Percentiles rank a stretch among this genome's conserved stretches.
Evolutionary conservation across 2,888 invertebrate species (phyloP).

Genomic region (Scaptomyza parva): DNA sequence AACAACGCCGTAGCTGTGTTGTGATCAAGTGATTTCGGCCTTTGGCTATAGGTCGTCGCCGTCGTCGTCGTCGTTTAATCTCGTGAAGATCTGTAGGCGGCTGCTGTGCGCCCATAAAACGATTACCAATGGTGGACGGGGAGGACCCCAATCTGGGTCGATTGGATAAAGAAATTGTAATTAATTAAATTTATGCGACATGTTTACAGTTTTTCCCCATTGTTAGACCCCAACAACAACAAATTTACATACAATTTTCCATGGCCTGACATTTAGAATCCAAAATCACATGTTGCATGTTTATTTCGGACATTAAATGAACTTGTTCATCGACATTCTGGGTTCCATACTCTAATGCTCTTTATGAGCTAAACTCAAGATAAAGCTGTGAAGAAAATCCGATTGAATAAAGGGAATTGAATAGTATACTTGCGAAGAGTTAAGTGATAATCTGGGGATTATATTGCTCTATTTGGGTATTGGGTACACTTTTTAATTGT

Average conservation of each 20-base stretch:
- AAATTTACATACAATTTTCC: slow-evolving; percentile 71
- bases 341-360: slow-evolving; percentile 48
- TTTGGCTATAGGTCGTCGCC: slow-evolving; percentile 42
- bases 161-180: slow-evolving; percentile 79
- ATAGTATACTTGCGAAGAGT: slow-evolving; percentile 5
- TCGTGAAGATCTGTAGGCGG: slow-evolving; percentile 70
- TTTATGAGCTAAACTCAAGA: slow-evolving; percentile 34
- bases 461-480: background rate
- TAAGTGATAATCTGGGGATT: slow-evolving; percentile 21
- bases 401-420: background rate
- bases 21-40: slow-evolving; percentile 71
- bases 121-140: slow-evolving; percentile 44
- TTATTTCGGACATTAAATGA: slow-evolving; percentile 58
- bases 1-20: slow-evolving; percentile 45
- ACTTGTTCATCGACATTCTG: slow-evolving; percentile 49
- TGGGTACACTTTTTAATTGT: background rate
- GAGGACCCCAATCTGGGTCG: slow-evolving; percentile 59
- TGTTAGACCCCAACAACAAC: slow-evolving; percentile 56
- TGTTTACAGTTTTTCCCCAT: slow-evolving; percentile 76
- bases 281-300: slow-evolving; percentile 70
- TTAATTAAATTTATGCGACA: slow-evolving; percentile 79
- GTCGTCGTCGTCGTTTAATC: slow-evolving; percentile 43
- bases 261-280: slow-evolving; percentile 42
- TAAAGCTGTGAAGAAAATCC: slow-evolving; percentile 12
- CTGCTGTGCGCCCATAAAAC: slow-evolving; percentile 75